Conservation (phyloP, 2,888 invertebrate genomes). For the Bibio marci region DNA sequence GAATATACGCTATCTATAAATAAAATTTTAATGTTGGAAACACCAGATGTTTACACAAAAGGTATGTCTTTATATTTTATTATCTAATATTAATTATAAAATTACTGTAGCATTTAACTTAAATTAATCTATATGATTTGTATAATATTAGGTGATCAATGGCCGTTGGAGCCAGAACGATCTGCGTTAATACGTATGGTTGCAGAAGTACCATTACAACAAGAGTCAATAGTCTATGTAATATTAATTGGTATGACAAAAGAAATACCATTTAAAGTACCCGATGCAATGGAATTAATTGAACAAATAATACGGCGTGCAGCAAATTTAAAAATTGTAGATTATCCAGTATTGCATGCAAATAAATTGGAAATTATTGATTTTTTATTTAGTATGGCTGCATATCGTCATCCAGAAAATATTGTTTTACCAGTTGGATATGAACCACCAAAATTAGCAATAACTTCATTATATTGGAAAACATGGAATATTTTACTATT, state of each 20-base stretch:
- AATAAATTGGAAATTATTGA: conserved; percentile 76
- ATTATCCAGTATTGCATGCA: conserved; percentile 51
- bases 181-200: conserved; percentile 59
- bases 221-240: conserved; percentile 67
- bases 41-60: conserved; percentile 64
- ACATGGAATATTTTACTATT: conserved; percentile 78
- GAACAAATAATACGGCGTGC: conserved; percentile 75
- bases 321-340: conserved; percentile 56
- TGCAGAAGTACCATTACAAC: conserved; percentile 74
- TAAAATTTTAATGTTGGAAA: conserved; percentile 62
- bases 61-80: conserved; percentile 16
- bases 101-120: too few species aligned
- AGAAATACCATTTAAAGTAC: conserved; percentile 63
- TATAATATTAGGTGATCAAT: conserved; percentile 38
- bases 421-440: conserved; percentile 71
- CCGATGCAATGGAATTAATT: conserved; percentile 71
- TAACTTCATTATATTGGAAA: conserved; percentile 89
- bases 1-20: conserved; percentile 64
- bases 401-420: conserved; percentile 86
- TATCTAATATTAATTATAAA: too few species aligned
- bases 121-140: too few species aligned
- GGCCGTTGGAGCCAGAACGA: conserved; percentile 85
- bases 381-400: conserved; percentile 74
- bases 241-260: conserved; percentile 57
- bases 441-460: conserved; percentile 70